phyloP scores from a whole-genome alignment of 2,113 vertebrate genomes.

The Psammodynastes pulverulentus region DNA sequence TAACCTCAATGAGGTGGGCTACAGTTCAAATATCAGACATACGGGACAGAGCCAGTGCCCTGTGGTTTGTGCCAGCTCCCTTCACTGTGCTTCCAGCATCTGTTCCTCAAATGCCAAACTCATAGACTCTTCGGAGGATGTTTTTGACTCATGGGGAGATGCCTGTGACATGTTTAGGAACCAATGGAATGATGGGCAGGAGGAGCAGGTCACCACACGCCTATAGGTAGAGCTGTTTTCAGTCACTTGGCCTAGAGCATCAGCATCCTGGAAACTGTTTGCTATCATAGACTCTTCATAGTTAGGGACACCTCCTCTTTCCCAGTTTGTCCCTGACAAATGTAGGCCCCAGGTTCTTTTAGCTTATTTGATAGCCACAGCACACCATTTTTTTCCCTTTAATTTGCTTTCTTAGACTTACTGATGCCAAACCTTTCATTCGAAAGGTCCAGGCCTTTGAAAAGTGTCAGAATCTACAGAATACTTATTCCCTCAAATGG shows the following conservation, averaged over 20 bases:
- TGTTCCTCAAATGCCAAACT: conserved; percentile 92
- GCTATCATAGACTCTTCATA: conserved; percentile 53
- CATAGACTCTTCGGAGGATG: conserved; percentile 89
- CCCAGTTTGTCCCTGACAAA: conserved; percentile 21
- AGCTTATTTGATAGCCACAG: conserved; percentile 52
- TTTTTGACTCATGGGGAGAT: conserved; percentile 91
- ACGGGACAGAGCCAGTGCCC: conserved; percentile 79
- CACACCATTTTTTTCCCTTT: background rate
- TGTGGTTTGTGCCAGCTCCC: conserved; percentile 85
- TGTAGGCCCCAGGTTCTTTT: conserved; percentile 17
- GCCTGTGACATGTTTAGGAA: conserved; percentile 86
- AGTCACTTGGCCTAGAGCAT: conserved; percentile 48
- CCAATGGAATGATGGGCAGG: conserved; percentile 86
- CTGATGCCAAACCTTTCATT: conserved; percentile 27
- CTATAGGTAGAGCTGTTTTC: conserved; percentile 78
- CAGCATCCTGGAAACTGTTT: conserved; percentile 58
- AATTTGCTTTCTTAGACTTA: conserved; percentile 52
- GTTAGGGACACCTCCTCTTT: conserved; percentile 20
- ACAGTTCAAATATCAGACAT: conserved; percentile 67
- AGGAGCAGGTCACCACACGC: conserved; percentile 91
- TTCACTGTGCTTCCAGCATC: conserved; percentile 93
- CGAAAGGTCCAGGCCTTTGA: conserved; percentile 12
- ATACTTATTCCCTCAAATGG: conserved; percentile 45
- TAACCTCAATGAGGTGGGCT: conserved; percentile 86
- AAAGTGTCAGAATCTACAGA: conserved; percentile 40